These are phyloP conservation scores for Pangasius larnaudii DNA, from an alignment of 2,797 vertebrate genomes.

Conservation along the genomic window DNA sequence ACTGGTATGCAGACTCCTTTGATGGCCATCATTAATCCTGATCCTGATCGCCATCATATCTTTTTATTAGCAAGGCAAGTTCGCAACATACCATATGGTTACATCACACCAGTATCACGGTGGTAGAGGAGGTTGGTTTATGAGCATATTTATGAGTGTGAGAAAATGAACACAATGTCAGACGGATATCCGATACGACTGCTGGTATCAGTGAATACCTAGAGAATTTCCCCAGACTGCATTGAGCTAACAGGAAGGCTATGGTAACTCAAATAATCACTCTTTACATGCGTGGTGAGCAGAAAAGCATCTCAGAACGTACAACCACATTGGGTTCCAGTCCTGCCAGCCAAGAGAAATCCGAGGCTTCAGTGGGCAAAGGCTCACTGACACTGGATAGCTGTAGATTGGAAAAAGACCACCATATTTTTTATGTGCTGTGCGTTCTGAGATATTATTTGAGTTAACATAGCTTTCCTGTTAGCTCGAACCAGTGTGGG, in stretches of 20 bases:
- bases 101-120: background rate
- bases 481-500: no score
- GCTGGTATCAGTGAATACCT: background rate
- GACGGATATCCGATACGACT: background rate
- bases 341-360: background rate
- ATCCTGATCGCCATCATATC: background rate
- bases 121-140: background rate
- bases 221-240: background rate
- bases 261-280: background rate
- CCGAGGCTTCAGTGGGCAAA: background rate
- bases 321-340: background rate
- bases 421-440: background rate
- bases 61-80: background rate
- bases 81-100: background rate
- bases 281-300: background rate
- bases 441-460: background rate
- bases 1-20: background rate
- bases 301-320: background rate
- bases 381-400: background rate
- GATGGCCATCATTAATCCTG: background rate
- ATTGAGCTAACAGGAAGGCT: background rate
- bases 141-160: background rate
- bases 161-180: background rate
- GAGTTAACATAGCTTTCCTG: no score
- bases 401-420: background rate